Percentiles rank a stretch among this genome's conserved stretches.
Conservation (phyloP, 2,888 invertebrate species). For the Oscheius sp. region DNA sequence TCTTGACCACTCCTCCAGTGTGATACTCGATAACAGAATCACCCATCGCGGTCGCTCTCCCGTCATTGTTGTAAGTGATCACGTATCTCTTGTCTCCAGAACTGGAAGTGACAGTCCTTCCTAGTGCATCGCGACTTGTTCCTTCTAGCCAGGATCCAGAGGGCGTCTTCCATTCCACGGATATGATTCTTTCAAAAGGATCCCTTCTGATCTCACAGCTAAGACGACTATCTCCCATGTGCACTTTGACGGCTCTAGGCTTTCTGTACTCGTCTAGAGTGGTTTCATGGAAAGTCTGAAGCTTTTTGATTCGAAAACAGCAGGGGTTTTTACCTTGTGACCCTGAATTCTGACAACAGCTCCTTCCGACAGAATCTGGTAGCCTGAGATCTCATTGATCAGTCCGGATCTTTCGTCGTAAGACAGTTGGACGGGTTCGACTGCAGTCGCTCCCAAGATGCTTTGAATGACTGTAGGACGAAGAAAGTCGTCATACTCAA, state of each 20-base stretch:
- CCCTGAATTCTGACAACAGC: constrained; percentile 44
- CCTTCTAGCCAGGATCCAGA: constrained; percentile 24
- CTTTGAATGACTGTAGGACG: constrained; percentile 42
- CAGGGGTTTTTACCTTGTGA: constrained; percentile 39
- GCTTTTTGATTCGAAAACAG: neutral
- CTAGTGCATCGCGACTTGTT: constrained; percentile 41
- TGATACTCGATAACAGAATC: constrained; percentile 51
- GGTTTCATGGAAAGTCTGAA: constrained; percentile 20
- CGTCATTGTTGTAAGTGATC: constrained; percentile 45
- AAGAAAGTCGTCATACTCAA: constrained; percentile 57
- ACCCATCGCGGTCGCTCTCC: constrained; percentile 44
- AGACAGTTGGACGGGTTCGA: constrained; percentile 44
- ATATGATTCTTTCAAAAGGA: constrained; percentile 40
- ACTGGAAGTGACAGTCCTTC: constrained; percentile 42
- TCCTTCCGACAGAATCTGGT: constrained; percentile 41
- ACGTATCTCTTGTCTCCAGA: constrained; percentile 11
- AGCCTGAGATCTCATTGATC: constrained; percentile 48
- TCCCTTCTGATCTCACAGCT: constrained; percentile 42
- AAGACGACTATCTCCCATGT: constrained; percentile 41
- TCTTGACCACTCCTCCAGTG: constrained; percentile 48
- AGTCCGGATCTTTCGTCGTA: constrained; percentile 50
- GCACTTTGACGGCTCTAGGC: constrained; percentile 1
- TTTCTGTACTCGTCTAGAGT: constrained; percentile 22
- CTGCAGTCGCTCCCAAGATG: constrained; percentile 43
- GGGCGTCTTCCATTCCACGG: constrained; percentile 36